Evolutionary conservation across 2,797 vertebrate species (phyloP).

Genomic region (Falco biarmicus): DNA sequence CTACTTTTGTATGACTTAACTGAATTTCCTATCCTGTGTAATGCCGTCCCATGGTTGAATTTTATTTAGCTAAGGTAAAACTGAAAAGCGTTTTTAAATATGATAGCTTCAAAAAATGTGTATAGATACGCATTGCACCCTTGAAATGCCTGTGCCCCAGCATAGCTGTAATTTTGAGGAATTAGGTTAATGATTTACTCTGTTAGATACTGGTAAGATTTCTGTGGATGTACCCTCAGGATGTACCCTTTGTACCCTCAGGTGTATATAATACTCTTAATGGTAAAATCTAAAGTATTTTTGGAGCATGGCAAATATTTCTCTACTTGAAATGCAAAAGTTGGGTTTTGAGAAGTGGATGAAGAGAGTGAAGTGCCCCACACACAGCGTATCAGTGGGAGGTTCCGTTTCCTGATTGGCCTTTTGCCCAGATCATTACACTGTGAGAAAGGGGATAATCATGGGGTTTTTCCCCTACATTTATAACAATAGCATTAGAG

Average conservation of each 20-base stretch:
- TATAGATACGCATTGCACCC: not conserved
- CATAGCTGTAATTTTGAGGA: not conserved
- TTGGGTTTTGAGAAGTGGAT: not conserved
- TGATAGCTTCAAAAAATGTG: not conserved
- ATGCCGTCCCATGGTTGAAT: not conserved
- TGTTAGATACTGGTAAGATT: not conserved
- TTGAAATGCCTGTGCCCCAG: not conserved
- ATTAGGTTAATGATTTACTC: not conserved
- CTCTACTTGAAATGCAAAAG: not conserved
- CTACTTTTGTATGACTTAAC: not conserved
- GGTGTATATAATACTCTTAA: not conserved
- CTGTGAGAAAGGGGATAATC: no score
- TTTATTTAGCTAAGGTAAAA: not conserved
- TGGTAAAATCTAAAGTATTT: not conserved
- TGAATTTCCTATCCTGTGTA: not conserved
- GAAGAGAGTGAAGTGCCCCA: not conserved
- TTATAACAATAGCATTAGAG: not conserved
- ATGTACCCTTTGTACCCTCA: not conserved
- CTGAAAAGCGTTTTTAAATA: rapidly evolving
- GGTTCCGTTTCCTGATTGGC: not conserved
- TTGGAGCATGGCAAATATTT: rapidly evolving
- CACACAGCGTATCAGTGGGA: rapidly evolving
- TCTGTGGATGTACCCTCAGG: not conserved
- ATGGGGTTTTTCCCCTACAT: rapidly evolving
- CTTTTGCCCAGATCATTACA: not conserved